Conservation (phyloP, 1,140 invertebrate genomes). For the Chelonus insularis region DNA sequence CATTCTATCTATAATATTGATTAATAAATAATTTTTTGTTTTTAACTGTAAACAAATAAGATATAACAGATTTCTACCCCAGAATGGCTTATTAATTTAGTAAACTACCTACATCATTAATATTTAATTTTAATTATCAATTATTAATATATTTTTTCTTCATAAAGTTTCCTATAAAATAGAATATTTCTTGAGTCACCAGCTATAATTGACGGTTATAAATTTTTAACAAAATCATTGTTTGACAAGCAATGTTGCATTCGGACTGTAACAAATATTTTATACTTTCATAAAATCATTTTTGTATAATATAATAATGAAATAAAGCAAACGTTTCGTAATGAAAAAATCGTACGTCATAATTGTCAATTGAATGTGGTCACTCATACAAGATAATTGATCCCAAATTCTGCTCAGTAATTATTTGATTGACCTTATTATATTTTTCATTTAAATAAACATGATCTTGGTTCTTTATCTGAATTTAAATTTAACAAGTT, state of each 20-base stretch:
- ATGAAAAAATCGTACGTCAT: conserved; percentile 51
- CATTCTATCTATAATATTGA: too few relatives aligned
- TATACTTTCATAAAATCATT: conserved; percentile 24
- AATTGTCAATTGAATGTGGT: conserved; percentile 45
- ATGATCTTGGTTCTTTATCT: conserved; percentile 25
- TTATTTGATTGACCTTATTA: conserved; percentile 15
- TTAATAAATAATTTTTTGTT: too few relatives aligned
- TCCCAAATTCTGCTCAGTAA: conserved; percentile 34
- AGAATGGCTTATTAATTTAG: too few relatives aligned
- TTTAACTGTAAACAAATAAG: too few relatives aligned
- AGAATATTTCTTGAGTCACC: too few relatives aligned
- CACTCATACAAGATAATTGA: conserved; percentile 42
- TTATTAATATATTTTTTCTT: too few relatives aligned
- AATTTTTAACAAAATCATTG: too few relatives aligned
- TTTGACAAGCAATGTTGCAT: conserved; percentile 49
- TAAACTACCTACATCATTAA: too few relatives aligned
- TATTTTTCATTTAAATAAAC: not conserved
- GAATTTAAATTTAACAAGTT: not conserved
- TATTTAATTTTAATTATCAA: too few relatives aligned
- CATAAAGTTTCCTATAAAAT: too few relatives aligned
- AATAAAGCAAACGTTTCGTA: conserved; percentile 35
- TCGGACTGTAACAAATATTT: conserved; percentile 40
- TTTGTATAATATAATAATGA: conserved; percentile 37
- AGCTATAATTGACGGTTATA: too few relatives aligned
- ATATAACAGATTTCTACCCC: too few relatives aligned